Percentiles rank a stretch among this genome's conserved stretches.
These are phyloP conservation scores for Metallyticus violacea DNA, from an alignment of 2,888 invertebrate species.

Conservation along the genomic window DNA sequence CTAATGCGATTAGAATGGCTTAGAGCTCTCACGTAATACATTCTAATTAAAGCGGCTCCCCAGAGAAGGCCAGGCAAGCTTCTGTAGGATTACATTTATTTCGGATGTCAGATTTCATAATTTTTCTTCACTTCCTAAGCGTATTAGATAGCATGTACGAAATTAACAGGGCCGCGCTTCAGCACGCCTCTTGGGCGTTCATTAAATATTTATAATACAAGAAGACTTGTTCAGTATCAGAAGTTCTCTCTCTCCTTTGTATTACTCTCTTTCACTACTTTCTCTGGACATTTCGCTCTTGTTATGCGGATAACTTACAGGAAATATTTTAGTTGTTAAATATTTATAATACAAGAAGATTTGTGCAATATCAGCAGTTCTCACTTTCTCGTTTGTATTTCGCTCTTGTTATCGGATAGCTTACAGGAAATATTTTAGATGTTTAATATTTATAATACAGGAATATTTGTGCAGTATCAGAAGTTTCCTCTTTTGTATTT, in stretches of 20 bases:
- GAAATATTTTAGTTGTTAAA: too few species aligned
- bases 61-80: neutral
- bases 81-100: neutral
- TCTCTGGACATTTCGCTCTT: too few species aligned
- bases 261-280: too few species aligned
- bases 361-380: neutral
- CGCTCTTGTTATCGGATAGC: too few species aligned
- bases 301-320: too few species aligned
- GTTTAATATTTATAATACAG: neutral
- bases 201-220: neutral
- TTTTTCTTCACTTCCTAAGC: neutral
- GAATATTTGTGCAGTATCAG: neutral
- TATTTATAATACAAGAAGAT: neutral
- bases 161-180: neutral
- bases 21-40: neutral
- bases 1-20: neutral
- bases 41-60: neutral
- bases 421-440: too few species aligned
- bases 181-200: neutral
- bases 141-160: neutral
- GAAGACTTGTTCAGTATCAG: neutral
- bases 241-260: neutral
- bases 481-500: too few species aligned
- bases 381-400: neutral
- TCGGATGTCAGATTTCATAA: neutral